Evolutionary conservation across 2,797 vertebrate genomes (phyloP).

Genomic region (Bovichtus variegatus): DNA sequence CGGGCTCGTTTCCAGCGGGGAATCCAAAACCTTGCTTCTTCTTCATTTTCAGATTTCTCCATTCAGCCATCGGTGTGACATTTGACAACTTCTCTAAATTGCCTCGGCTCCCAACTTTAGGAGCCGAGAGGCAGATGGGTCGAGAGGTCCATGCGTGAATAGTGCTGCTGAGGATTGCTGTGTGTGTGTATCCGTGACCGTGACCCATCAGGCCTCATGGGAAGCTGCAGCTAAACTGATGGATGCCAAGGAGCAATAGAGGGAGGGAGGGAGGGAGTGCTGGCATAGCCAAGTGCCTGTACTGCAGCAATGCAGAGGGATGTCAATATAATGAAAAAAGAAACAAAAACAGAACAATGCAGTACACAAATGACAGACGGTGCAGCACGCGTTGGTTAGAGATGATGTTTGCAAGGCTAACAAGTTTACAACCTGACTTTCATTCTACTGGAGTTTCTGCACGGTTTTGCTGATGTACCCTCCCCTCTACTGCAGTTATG

Average conservation of each 20-base stretch:
- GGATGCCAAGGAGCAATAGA: conserved; percentile 65
- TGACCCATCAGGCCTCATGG: conserved; percentile 71
- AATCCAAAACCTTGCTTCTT: conserved; percentile 20
- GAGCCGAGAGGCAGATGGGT: conserved; percentile 60
- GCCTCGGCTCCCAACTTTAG: conserved; percentile 46
- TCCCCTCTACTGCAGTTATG: conserved; percentile 19
- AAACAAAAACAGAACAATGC: conserved; percentile 19
- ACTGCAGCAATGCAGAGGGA: conserved; percentile 75
- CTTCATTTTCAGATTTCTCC: conserved; percentile 44
- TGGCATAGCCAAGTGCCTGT: conserved; percentile 48
- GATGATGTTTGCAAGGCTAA: conserved; percentile 5
- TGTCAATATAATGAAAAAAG: conserved; percentile 16
- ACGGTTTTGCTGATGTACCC: conserved; percentile 43
- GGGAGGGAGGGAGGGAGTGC: conserved; percentile 26
- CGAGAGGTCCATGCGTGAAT: conserved; percentile 50
- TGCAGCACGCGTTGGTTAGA: background rate
- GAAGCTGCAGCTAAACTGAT: conserved; percentile 74
- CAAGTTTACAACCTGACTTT: conserved; percentile 34
- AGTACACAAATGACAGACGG: conserved; percentile 3
- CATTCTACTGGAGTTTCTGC: conserved; percentile 10
- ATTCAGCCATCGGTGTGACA: conserved; percentile 31
- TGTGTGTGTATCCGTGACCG: conserved; percentile 25
- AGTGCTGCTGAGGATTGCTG: conserved; percentile 36
- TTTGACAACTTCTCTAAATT: conserved; percentile 67
- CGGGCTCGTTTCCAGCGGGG: background rate